Evolutionary conservation across 2,113 vertebrate species (phyloP).

Genomic region (Trachemys scripta): DNA sequence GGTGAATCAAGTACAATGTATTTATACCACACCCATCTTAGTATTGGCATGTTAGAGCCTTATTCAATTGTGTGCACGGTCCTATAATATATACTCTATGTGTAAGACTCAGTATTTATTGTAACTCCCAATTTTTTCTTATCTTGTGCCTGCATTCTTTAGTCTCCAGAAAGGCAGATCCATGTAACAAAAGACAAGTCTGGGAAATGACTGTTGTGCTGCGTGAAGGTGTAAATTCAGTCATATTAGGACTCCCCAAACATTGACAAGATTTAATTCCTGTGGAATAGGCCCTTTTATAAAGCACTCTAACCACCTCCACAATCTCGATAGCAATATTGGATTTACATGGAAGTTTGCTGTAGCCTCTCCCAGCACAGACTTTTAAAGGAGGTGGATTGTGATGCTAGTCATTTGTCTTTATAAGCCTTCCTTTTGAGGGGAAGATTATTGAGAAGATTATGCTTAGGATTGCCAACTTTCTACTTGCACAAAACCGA

Average conservation of each 20-base stretch:
- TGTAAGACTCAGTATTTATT: neutral
- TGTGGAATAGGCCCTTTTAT: neutral
- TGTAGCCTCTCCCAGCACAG: conserved; percentile 15
- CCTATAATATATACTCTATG: neutral
- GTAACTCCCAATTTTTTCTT: neutral
- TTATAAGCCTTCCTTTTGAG: neutral
- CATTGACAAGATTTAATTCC: neutral
- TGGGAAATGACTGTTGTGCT: neutral
- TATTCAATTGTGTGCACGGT: neutral
- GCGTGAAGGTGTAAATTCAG: neutral
- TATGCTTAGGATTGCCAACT: too few relatives aligned
- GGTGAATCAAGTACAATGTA: neutral
- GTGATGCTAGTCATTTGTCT: neutral
- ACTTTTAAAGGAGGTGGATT: neutral
- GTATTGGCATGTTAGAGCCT: neutral
- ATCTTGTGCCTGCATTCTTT: neutral
- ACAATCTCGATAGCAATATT: neutral
- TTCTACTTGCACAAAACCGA: too few relatives aligned
- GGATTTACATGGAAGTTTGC: neutral
- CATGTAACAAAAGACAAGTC: neutral
- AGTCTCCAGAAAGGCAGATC: neutral
- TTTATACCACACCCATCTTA: neutral
- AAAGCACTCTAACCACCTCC: neutral
- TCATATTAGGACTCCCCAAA: neutral
- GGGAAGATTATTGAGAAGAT: neutral